These are phyloP conservation scores for Cataglyphis albicans DNA, from an alignment of 2,888 invertebrate species.

Conservation along the genomic window DNA sequence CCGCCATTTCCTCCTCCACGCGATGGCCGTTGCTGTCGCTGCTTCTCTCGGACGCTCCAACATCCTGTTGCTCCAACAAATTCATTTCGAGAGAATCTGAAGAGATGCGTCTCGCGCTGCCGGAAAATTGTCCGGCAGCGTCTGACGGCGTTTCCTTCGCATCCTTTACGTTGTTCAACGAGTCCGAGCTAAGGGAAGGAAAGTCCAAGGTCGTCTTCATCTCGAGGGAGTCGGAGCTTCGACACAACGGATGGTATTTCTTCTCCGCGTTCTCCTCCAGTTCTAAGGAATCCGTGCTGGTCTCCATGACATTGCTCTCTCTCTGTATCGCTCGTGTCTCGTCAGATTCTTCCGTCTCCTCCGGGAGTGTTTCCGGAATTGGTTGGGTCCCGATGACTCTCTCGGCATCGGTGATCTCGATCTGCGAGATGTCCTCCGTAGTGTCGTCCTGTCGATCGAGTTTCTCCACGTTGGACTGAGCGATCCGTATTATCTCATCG, in stretches of 20 bases:
- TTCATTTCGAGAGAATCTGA: constrained; percentile 84
- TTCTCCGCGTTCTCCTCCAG: constrained; percentile 84
- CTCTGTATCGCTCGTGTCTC: constrained; percentile 54
- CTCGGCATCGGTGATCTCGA: constrained; percentile 79
- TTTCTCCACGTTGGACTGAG: constrained; percentile 89
- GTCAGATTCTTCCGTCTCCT: constrained; percentile 68
- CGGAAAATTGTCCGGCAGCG: constrained; percentile 73
- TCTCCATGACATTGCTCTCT: constrained; percentile 87
- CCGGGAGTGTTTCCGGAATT: constrained; percentile 22
- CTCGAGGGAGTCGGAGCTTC: constrained; percentile 91
- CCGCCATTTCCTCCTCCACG: constrained; percentile 67
- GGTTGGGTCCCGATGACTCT: constrained; percentile 59
- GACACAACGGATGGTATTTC: constrained; percentile 87
- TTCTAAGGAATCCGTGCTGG: constrained; percentile 90
- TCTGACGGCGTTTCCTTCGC: constrained; percentile 76
- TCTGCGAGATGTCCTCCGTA: constrained; percentile 87
- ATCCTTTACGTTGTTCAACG: constrained; percentile 83
- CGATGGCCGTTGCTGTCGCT: constrained; percentile 68
- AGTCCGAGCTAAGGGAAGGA: constrained; percentile 84
- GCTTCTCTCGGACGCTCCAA: constrained; percentile 64
- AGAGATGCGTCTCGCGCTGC: constrained; percentile 81
- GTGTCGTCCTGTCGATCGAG: constrained; percentile 88
- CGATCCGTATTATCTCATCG: constrained; percentile 90
- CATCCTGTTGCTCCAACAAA: constrained; percentile 76
- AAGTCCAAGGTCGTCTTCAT: constrained; percentile 87